A percentile compares a stretch with the other conserved stretches of the same genome.
Evolutionary conservation across 2,113 vertebrate genomes (phyloP).

Genomic region (Oplegnathus fasciatus): DNA sequence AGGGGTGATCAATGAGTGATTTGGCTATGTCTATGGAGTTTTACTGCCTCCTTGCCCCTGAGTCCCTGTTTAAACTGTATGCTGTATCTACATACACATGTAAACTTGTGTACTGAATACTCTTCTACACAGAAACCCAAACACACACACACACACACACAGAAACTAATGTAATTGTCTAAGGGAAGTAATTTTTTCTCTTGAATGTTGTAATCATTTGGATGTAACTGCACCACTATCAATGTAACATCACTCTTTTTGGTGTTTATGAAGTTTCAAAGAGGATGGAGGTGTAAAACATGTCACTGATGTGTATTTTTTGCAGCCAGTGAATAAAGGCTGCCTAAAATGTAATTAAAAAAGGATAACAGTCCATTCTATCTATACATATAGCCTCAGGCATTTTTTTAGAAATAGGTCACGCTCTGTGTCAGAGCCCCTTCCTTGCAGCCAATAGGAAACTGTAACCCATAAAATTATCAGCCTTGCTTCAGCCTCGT

Average conservation of each 20-base stretch:
- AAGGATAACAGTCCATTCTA: constrained; percentile 86
- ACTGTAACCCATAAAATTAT: constrained; percentile 86
- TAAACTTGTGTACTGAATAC: background rate
- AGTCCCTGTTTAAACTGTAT: background rate
- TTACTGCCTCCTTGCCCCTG: too few species aligned
- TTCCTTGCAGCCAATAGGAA: constrained; percentile 84
- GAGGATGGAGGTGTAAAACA: constrained; percentile 45
- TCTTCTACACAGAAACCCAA: background rate
- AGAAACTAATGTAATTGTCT: background rate
- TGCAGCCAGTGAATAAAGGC: constrained; percentile 80
- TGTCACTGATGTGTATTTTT: constrained; percentile 64
- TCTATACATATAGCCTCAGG: constrained; percentile 85
- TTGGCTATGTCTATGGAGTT: background rate
- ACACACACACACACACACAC: background rate
- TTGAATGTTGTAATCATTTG: constrained; percentile 10
- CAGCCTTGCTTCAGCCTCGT: constrained; percentile 83
- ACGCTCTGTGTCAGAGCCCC: constrained; percentile 86
- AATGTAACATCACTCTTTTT: constrained; percentile 25
- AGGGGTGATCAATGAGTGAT: background rate
- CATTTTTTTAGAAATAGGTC: constrained; percentile 86
- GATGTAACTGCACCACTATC: constrained; percentile 39
- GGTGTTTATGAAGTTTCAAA: constrained; percentile 68
- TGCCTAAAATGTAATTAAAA: constrained; percentile 91
- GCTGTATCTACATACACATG: background rate
- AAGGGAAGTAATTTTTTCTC: background rate